Conservation (phyloP, 2,888 invertebrate species). For the Apamea anceps region DNA sequence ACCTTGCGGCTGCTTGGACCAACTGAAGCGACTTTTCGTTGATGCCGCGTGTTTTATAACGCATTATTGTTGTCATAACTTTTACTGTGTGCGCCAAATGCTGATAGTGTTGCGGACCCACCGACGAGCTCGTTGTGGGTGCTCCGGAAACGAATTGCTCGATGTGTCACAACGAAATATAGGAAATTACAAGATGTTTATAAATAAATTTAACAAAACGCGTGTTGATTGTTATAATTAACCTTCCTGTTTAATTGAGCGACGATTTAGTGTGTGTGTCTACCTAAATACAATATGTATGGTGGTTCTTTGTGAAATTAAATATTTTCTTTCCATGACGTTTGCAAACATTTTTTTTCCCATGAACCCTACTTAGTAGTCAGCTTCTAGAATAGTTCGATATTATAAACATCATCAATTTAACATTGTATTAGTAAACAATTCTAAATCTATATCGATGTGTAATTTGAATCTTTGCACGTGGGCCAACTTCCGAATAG, state of each 20-base stretch:
- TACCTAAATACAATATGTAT: constrained; percentile 9
- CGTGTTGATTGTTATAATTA: constrained; percentile 28
- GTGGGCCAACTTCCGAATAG: constrained; percentile 17
- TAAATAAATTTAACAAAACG: constrained; percentile 21
- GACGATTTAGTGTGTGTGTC: not conserved
- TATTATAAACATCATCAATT: constrained; percentile 14
- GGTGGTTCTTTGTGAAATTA: constrained; percentile 1
- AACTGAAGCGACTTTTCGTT: constrained; percentile 87
- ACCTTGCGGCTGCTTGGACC: constrained; percentile 85
- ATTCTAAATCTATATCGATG: constrained; percentile 4
- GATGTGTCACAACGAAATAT: constrained; percentile 32
- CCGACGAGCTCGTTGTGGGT: constrained; percentile 36
- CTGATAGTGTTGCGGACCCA: constrained; percentile 49
- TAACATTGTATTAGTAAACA: constrained; percentile 14
- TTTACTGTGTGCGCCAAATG: constrained; percentile 77
- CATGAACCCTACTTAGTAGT: not conserved
- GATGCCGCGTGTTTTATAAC: constrained; percentile 87
- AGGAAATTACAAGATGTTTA: constrained; percentile 32
- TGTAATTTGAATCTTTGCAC: not conserved
- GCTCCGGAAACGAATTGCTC: constrained; percentile 50
- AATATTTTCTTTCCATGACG: constrained; percentile 15
- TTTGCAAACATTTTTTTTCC: constrained; percentile 10
- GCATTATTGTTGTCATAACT: constrained; percentile 88
- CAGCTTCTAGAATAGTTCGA: not conserved
- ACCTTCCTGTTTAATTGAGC: constrained; percentile 3